Evolutionary conservation across 2,113 vertebrate species (phyloP).

Genomic region (Perca flavescens): DNA sequence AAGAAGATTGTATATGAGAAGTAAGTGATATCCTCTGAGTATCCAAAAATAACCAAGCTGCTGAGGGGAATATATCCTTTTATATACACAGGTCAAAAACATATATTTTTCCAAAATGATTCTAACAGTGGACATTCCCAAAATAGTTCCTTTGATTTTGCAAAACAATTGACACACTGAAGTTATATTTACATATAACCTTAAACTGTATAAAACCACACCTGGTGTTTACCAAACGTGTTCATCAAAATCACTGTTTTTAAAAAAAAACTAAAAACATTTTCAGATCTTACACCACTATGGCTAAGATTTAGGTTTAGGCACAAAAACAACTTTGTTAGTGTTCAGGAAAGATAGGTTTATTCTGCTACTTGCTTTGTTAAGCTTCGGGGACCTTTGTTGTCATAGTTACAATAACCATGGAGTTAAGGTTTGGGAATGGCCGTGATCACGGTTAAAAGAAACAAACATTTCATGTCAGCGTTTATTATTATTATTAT

Average conservation of each 20-base stretch:
- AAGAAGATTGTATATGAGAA: neutral
- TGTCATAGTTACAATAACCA: neutral
- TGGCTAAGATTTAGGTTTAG: no score
- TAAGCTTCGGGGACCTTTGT: neutral
- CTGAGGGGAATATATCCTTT: no score
- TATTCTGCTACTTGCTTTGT: neutral
- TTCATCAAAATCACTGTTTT: neutral
- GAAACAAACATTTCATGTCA: neutral
- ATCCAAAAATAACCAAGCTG: no score
- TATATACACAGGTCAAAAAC: neutral
- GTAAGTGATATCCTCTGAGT: neutral
- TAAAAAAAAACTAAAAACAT: neutral
- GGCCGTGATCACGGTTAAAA: neutral
- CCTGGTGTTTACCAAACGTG: neutral
- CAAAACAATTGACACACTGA: neutral
- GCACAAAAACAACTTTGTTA: neutral
- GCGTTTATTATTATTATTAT: no score
- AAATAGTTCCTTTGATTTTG: neutral
- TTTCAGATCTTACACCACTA: neutral
- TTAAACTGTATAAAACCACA: no score
- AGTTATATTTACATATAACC: neutral
- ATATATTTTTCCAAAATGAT: neutral
- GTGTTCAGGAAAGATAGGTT: neutral
- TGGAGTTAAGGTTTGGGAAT: neutral
- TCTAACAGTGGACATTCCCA: neutral